Percentiles rank a stretch among this genome's conserved stretches.
phyloP scores from a whole-genome alignment of 2,113 vertebrate species.

The Bettongia penicillata region DNA sequence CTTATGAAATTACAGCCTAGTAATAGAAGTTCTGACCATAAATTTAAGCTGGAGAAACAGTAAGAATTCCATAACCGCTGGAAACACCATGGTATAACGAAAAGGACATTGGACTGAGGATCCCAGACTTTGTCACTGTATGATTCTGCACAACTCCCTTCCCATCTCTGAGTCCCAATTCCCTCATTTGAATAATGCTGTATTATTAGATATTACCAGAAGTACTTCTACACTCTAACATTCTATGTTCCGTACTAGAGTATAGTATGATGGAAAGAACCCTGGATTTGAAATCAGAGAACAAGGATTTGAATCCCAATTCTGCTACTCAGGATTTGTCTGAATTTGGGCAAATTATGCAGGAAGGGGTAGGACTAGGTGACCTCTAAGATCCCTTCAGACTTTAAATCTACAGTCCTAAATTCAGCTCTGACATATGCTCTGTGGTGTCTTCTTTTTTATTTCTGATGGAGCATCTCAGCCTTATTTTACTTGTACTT shows the following conservation, averaged over 20 bases:
- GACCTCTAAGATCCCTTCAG: neutral
- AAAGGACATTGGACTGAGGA: neutral
- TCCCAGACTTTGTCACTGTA: neutral
- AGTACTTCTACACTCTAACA: neutral
- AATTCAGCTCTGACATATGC: neutral
- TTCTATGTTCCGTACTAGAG: neutral
- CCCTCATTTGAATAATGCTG: neutral
- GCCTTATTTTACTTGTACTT: conserved; percentile 1
- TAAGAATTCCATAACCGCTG: neutral
- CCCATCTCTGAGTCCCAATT: neutral
- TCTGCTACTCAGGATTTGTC: neutral
- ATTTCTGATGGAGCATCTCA: neutral
- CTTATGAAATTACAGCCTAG: neutral
- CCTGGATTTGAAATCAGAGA: neutral
- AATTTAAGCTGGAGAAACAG: neutral
- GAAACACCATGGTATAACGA: neutral
- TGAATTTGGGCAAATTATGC: neutral
- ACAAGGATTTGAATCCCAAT: neutral
- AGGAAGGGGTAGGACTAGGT: neutral
- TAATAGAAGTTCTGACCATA: neutral
- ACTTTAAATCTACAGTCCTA: neutral
- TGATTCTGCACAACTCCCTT: neutral
- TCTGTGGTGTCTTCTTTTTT: neutral
- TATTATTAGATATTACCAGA: neutral
- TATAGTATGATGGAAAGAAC: neutral